Percentiles rank a stretch among this genome's conserved stretches.
Evolutionary conservation across 64 coral and sea anemone species (phyloP).

Genomic region (Montipora sp.): DNA sequence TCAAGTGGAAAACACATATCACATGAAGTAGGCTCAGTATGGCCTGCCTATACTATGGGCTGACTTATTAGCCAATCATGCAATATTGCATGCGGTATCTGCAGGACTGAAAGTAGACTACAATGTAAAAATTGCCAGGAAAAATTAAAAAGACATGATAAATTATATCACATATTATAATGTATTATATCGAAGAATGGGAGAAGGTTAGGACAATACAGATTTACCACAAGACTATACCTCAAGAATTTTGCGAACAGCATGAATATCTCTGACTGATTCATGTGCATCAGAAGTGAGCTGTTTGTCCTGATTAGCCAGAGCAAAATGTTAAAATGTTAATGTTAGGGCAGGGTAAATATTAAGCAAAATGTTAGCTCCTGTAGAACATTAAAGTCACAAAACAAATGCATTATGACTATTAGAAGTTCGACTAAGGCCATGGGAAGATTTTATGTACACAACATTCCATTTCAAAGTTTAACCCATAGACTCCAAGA

Average conservation of each 20-base stretch:
- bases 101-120: too few species aligned
- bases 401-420: not conserved
- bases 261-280: slow-evolving; percentile 60
- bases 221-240: slow-evolving; percentile 30
- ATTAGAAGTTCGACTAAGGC: not conserved
- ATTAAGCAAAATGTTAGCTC: slow-evolving; percentile 1
- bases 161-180: too few species aligned
- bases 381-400: not conserved
- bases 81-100: too few species aligned
- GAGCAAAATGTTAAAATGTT: slow-evolving; percentile 39
- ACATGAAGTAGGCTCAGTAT: too few species aligned
- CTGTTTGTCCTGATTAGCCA: slow-evolving; percentile 78
- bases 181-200: not conserved
- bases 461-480: too few species aligned
- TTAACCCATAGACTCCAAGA: too few species aligned
- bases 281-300: slow-evolving; percentile 42
- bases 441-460: too few species aligned
- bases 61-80: too few species aligned
- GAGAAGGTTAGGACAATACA: not conserved
- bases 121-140: too few species aligned
- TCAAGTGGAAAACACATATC: too few species aligned
- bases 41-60: too few species aligned
- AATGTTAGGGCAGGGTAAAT: not conserved
- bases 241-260: slow-evolving; percentile 82
- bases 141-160: not conserved